These are phyloP conservation scores for Microtus montanus DNA, from an alignment of 2,113 vertebrate species.

Conservation along the genomic window DNA sequence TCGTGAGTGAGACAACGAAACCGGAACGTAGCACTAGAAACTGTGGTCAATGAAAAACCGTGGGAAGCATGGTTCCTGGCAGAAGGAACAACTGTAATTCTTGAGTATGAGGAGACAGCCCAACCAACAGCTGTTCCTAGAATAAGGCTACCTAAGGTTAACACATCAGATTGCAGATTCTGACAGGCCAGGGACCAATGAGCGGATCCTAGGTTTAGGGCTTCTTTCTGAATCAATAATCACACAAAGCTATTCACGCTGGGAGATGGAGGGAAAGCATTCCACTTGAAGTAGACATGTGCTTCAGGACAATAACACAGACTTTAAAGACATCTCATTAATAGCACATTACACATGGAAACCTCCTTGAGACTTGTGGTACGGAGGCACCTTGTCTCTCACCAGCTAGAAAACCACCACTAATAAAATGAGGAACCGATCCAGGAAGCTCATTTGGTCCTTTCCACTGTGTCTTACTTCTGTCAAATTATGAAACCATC, in stretches of 20 bases:
- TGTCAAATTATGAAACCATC: neutral
- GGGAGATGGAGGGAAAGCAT: neutral
- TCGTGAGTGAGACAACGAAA: neutral
- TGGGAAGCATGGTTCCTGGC: neutral
- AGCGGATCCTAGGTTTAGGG: neutral
- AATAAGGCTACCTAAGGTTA: neutral
- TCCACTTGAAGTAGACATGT: neutral
- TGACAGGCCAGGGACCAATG: neutral
- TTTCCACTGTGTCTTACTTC: neutral
- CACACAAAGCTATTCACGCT: neutral
- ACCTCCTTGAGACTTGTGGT: neutral
- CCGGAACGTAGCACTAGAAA: neutral
- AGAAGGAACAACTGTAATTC: neutral
- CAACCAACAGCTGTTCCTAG: neutral
- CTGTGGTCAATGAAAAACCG: neutral
- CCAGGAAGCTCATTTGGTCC: neutral
- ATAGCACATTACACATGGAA: neutral
- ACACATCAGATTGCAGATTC: neutral
- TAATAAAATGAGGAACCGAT: neutral
- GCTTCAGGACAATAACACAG: neutral
- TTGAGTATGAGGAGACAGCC: neutral
- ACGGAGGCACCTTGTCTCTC: neutral
- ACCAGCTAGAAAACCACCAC: neutral
- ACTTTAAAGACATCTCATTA: neutral
- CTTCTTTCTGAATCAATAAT: neutral